These are phyloP conservation scores for Choloepus didactylus DNA, from an alignment of 2,797 vertebrate genomes.

Conservation along the genomic window DNA sequence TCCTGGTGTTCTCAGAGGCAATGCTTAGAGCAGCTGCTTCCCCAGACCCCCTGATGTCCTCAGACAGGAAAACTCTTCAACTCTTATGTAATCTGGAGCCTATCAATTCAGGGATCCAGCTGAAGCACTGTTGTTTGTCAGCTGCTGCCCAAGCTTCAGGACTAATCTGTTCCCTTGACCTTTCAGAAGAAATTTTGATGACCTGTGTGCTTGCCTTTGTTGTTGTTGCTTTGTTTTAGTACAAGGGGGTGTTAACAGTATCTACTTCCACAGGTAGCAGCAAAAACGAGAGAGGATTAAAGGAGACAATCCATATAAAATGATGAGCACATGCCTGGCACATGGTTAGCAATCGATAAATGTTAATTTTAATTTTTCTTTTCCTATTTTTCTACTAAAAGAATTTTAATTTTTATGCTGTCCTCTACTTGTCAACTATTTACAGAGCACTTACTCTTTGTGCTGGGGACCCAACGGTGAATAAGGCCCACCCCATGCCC, in stretches of 20 bases:
- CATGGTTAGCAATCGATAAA: not conserved
- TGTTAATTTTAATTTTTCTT: not conserved
- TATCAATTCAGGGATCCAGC: not conserved
- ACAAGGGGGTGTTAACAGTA: not conserved
- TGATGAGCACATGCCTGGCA: not conserved
- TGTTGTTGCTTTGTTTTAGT: not conserved
- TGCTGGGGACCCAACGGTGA: not conserved
- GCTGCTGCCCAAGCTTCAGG: not conserved
- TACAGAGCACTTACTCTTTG: not conserved
- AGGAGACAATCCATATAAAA: not conserved
- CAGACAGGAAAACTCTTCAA: not conserved
- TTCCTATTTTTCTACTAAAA: slow-evolving; percentile 9
- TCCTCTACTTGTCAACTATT: not conserved
- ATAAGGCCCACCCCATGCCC: not conserved
- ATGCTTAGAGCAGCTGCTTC: not conserved
- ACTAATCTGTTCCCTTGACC: not conserved
- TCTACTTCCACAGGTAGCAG: not conserved
- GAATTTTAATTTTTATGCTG: not conserved
- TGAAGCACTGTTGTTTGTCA: not conserved
- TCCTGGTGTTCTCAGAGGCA: not conserved
- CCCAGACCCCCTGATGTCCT: not conserved
- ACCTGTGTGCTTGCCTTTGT: not conserved
- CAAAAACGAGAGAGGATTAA: not conserved
- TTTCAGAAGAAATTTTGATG: slow-evolving; percentile 10
- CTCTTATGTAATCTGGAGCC: not conserved